Evolutionary conservation across 1,140 invertebrate genomes (phyloP), one percentile per base, ranked within the genome.

Genomic region (Scaptodrosophila lebanonensis): DNA sequence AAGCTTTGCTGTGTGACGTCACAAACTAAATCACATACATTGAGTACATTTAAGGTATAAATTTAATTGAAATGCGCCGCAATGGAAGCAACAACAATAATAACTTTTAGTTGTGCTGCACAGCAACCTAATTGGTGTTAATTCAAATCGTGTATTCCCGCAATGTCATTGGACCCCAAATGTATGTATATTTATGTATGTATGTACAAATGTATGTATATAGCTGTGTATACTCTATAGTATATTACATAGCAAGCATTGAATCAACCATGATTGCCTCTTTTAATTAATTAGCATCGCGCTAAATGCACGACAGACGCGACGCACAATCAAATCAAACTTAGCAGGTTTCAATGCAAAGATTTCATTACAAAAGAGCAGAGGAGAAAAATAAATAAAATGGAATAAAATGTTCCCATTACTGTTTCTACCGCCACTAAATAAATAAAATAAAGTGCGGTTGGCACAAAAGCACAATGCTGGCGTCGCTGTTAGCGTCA

Each of bases 271-370:
- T 38, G 47, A 50, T 42, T 68, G 39, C 25, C 56, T 53, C 45
- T 48, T 35, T 63, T 58, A 63, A 75, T 75, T 79, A 66, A 79
- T 82, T 79, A 79, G 75, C 75, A 39, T 50, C 13, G 51, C 40
- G 75, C 75, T 75, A 79, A 79, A 53, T 61, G 56, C 64, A 53
- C 47, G 49, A 50, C 61, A 82, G 73, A 79, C 73, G 58, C 56
- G 48, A 45, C 44, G 27, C 42, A 42, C 57, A 82, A 82, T 82
- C 69, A 79, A 72, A 73, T 71, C 66, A 66, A 79, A 82, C 75
- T 79, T 79, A 59, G 69, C 75, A 69, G 75, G 75, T 75, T 79
- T 82, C 66, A 51, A 82, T 75, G 69, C 64, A 61, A 51, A 63
- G 54, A 77, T 72, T 72, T 68, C 53, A 79, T 64, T 77, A 79